These are phyloP conservation scores for Myiotriccus ornatus DNA, from an alignment of 2,797 vertebrate species.

Conservation along the genomic window DNA sequence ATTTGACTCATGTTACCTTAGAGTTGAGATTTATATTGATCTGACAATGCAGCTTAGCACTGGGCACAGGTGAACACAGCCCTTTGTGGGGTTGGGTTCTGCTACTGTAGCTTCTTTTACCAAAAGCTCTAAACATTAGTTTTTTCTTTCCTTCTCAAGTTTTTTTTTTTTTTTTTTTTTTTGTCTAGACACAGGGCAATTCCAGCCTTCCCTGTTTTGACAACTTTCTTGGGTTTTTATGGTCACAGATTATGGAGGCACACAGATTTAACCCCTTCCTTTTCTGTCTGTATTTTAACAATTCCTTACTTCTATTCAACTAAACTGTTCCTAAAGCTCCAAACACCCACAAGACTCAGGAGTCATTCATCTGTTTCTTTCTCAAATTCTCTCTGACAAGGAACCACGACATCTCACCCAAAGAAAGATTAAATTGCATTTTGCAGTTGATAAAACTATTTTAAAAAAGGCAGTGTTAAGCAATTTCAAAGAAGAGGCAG, in stretches of 20 bases:
- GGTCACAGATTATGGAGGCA: neutral
- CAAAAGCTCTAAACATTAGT: neutral
- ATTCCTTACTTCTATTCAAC: neutral
- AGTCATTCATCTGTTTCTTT: neutral
- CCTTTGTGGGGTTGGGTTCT: rapidly evolving
- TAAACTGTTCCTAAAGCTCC: neutral
- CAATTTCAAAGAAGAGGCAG: neutral
- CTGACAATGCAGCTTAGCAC: neutral
- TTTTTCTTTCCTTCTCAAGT: neutral
- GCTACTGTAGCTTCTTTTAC: neutral
- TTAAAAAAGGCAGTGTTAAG: neutral
- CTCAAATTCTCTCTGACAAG: neutral
- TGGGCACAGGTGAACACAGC: neutral
- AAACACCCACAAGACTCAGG: neutral
- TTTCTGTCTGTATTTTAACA: neutral
- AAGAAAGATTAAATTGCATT: neutral
- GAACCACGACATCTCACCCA: neutral
- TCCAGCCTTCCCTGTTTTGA: neutral
- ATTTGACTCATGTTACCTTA: rapidly evolving
- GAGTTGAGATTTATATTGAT: neutral
- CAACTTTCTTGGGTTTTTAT: neutral
- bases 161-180: neutral
- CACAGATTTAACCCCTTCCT: neutral
- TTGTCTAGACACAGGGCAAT: neutral
- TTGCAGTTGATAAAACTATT: neutral